phyloP scores from a whole-genome alignment of 2,797 vertebrate species.

The Spinus olivaceus region DNA sequence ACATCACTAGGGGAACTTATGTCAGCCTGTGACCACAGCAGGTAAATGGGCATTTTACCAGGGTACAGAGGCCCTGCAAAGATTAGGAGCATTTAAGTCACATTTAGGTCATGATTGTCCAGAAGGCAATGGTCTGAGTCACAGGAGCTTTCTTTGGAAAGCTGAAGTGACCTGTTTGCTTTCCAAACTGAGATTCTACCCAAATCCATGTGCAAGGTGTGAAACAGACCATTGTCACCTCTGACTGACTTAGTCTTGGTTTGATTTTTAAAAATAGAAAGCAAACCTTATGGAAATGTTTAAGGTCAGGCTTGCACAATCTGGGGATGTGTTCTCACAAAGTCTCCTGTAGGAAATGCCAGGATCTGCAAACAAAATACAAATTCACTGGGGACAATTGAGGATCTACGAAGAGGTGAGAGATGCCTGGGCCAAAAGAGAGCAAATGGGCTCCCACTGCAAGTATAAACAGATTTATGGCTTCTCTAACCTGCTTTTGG shows the following conservation, averaged over 20 bases:
- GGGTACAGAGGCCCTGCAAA: background rate
- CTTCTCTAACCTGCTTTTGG: background rate
- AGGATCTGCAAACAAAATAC: background rate
- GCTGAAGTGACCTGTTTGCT: background rate
- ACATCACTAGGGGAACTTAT: background rate
- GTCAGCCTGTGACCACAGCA: background rate
- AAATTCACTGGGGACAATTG: background rate
- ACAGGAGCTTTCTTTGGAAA: background rate
- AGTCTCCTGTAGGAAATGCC: background rate
- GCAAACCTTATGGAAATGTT: background rate
- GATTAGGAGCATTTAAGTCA: background rate
- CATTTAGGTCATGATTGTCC: slow-evolving; percentile 19
- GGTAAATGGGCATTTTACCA: background rate
- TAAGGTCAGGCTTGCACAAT: background rate
- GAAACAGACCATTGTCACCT: background rate
- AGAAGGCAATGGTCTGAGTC: slow-evolving; percentile 44
- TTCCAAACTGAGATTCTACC: background rate
- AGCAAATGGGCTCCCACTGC: background rate
- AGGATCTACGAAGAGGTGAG: background rate
- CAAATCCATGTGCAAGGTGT: fast-evolving
- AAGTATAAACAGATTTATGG: background rate
- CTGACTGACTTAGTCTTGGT: background rate
- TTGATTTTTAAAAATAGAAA: background rate
- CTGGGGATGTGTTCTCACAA: background rate
- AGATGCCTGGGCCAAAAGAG: background rate